These are phyloP conservation scores for Silurus asotus DNA, from an alignment of 2,113 vertebrate species.

Conservation along the genomic window DNA sequence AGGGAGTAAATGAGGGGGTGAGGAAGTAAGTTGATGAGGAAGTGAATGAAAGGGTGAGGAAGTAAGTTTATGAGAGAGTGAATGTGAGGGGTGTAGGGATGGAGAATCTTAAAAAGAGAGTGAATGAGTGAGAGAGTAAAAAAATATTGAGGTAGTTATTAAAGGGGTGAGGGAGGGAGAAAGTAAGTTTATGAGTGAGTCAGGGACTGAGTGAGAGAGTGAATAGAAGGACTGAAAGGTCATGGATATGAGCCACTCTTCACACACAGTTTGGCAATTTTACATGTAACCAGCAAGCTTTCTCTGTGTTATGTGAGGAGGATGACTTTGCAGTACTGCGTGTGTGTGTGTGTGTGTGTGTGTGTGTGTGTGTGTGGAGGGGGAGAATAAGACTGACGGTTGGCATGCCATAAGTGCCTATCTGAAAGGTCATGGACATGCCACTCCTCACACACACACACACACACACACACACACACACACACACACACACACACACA, in stretches of 20 bases:
- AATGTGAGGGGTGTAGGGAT: too few relatives aligned
- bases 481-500: constrained; percentile 26
- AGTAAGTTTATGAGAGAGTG: too few relatives aligned
- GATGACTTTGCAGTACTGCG: constrained; percentile 10
- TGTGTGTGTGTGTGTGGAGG: constrained; percentile 23
- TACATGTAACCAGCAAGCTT: not conserved
- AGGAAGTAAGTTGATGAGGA: too few relatives aligned
- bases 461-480: constrained; percentile 12
- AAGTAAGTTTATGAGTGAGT: not conserved
- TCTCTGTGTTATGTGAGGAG: constrained; percentile 29
- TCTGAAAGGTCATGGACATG: constrained; percentile 38
- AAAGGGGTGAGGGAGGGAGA: too few relatives aligned
- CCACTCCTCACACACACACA: too few relatives aligned
- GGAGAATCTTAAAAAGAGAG: too few relatives aligned
- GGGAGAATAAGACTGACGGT: not conserved
- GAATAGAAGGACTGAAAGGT: not conserved
- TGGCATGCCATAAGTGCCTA: constrained; percentile 16
- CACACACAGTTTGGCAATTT: constrained; percentile 6
- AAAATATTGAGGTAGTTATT: too few relatives aligned
- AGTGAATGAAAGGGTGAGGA: too few relatives aligned
- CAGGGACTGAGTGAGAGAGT: not conserved
- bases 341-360: constrained; percentile 21
- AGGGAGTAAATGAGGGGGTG: too few relatives aligned
- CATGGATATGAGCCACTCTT: not conserved
- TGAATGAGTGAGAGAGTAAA: too few relatives aligned